A percentile compares a stretch with the other conserved stretches of the same genome.
These are phyloP conservation scores for Jaculus jaculus DNA, from an alignment of 2,113 vertebrate genomes.

Conservation along the genomic window DNA sequence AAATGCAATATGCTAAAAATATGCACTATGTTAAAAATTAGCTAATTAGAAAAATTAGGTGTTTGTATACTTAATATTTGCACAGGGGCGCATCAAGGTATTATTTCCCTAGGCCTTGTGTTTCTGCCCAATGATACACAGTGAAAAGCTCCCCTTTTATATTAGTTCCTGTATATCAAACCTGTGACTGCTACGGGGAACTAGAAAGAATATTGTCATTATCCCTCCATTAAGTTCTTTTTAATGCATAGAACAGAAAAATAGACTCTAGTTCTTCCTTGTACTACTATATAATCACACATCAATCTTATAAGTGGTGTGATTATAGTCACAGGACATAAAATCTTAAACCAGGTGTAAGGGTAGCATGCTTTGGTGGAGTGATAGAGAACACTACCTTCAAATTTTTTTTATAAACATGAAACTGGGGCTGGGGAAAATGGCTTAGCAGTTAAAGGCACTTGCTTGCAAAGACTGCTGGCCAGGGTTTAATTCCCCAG, in stretches of 20 bases:
- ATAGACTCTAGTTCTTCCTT: background rate
- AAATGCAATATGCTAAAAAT: no score
- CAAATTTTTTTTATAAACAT: background rate
- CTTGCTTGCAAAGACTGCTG: no score
- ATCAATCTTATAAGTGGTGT: background rate
- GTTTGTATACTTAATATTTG: background rate
- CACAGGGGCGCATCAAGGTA: background rate
- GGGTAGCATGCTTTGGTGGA: background rate
- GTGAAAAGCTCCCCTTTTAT: background rate
- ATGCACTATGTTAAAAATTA: no score
- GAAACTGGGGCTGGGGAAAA: no score
- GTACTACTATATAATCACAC: background rate
- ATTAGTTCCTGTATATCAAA: background rate
- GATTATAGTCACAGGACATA: background rate
- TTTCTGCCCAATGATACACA: background rate
- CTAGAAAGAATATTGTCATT: background rate
- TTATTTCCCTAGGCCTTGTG: background rate
- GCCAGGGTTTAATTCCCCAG: no score
- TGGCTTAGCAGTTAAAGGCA: no score
- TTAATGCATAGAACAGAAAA: background rate
- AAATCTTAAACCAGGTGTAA: background rate
- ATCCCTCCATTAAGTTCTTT: background rate
- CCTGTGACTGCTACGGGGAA: background rate
- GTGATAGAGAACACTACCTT: background rate
- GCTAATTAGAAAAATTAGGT: background rate